Conservation (phyloP, 2,888 invertebrate species). For the Leptopterna dolabrata region DNA sequence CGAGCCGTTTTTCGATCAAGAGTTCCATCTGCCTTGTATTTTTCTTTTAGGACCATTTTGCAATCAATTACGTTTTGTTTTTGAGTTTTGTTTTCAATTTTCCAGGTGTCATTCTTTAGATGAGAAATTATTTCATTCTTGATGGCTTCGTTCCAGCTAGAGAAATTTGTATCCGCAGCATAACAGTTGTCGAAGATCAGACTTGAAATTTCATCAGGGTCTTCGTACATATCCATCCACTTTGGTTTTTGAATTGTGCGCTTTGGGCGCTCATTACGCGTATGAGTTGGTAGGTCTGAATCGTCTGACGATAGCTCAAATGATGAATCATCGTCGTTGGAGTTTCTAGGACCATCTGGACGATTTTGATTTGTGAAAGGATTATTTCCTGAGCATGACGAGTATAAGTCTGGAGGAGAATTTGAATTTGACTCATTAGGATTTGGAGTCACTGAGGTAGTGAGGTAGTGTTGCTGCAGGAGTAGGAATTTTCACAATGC, state of each 20-base stretch:
- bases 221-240: slow-evolving; percentile 25
- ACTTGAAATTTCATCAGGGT: slow-evolving; percentile 19
- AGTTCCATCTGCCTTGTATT: too few relatives aligned
- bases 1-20: too few relatives aligned
- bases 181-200: slow-evolving; percentile 14
- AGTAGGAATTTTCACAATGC: neutral
- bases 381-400: too few relatives aligned
- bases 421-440: neutral
- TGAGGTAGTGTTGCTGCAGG: neutral
- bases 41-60: too few relatives aligned
- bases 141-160: too few relatives aligned
- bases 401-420: too few relatives aligned
- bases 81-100: too few relatives aligned
- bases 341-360: neutral
- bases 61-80: too few relatives aligned
- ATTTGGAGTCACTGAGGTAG: neutral
- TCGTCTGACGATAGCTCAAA: neutral
- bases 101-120: too few relatives aligned
- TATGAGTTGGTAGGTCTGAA: neutral
- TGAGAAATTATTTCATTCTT: too few relatives aligned
- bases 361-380: neutral
- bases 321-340: neutral
- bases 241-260: neutral
- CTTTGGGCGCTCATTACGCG: neutral
- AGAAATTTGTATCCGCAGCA: too few relatives aligned